Evolutionary conservation across 2,797 vertebrate species (phyloP), one percentile per base, ranked within the genome.

Genomic region (Peromyscus attwateri): DNA sequence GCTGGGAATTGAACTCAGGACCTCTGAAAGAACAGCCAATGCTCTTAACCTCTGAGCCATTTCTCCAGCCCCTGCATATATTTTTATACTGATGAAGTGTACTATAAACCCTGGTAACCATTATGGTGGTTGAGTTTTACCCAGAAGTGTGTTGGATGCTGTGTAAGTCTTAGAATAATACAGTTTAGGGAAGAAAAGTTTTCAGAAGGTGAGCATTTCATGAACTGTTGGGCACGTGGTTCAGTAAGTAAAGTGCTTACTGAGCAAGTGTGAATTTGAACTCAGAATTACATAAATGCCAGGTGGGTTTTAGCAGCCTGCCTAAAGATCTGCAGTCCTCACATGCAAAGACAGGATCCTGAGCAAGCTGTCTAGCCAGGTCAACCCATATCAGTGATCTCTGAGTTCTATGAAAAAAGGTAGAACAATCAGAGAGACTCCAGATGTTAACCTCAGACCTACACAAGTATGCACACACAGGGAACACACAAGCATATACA

Each of bases 11-110:
- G 55, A 55, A 55, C 55, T 17, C 55, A 17, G 55, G 55, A 16
- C 55, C 55, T 55, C 16, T 55, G 55, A 17, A 55, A 55, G 55
- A 55, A 17, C 55, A 55, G 55, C 55, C 55, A 55, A 5, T 55
- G 55, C 55, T 55, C 55, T 55, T 55, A 55, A 55, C 55, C 55
- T 17, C 52, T 55, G 55, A 55, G 55, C 55, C 55, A 55, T 55
- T 17, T 55, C 55, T 55, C 55, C 55, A 55, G 55, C 55, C 55
- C 55, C 55, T 17, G 16, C 16, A 55, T 55, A 12, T 60, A 23
- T 60, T 85, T 95, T 91, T 80, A 95, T 64, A 89, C 3, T 27
- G 13, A 91, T n/a, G 95, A 49, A 94, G 66, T 82, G 49, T 49
- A 95, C 10, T 70, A 1, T 94, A 91, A 83, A 4, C 46, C 1